Base-by-base conservation (phyloP, 2,797 vertebrate genomes). In the Danio kyathit region DNA sequence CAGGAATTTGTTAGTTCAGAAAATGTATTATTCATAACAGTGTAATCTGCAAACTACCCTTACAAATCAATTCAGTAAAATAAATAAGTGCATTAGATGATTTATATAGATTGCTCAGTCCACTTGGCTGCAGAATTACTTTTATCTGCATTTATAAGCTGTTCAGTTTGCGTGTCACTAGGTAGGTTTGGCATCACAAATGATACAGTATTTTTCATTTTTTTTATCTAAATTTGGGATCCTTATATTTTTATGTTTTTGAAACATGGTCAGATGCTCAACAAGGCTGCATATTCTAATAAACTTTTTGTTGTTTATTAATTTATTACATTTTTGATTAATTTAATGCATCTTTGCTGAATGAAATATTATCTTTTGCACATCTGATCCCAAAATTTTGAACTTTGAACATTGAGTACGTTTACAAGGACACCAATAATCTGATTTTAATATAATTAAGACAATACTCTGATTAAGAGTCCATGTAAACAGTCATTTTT, bases 11-110 rank as follows among this genome's bases (percentile, higher is more conserved):
- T 54, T 71, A 0, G 0, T 40, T 54, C 16, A 2, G 38, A 11
- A 1, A 41, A 10, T 71, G 71, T 71, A n/a, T 60, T 60, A 60
- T 8, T 7, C 14, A 54, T 54, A 29, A 16, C 11, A 21, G 11
- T 13, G 52, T 41, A 19, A 14, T 19, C 41, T 19, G 56, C 12
- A 43, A 56, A 56, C n/a, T 0, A 10, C 13, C 51, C 11, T 13
- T 43, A 71, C 51, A 71, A 56, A 71, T 40, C 38, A 41, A 43
- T 71, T 56, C 11, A 71, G 3, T 43, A 43, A 71, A 71, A 56
- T 71, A 4, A 11, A 56, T 43, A 11, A 41, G 38, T 13, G 10
- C 16, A 71, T 71, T 71, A 19, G 69, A 71, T 41, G 29, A 29
- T 29, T 29, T 29, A 29, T 29, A 29, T 29, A 29, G 4, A 71